These are phyloP conservation scores for Nephila pilipes DNA, from an alignment of 1,140 invertebrate genomes.

Conservation along the genomic window DNA sequence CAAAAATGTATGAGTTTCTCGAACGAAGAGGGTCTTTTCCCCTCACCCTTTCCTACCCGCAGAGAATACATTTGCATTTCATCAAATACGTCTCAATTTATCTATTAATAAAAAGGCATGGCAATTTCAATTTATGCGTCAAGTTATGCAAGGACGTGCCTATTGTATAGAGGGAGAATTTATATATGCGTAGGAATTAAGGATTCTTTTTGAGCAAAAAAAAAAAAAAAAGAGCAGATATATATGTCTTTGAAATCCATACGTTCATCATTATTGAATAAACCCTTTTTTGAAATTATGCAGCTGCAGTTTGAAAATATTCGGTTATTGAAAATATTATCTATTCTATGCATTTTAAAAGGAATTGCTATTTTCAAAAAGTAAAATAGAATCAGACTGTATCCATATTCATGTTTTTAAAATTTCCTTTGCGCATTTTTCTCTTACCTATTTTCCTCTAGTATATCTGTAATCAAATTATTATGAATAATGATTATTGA, in stretches of 20 bases:
- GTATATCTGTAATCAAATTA: not conserved
- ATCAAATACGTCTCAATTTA: not conserved
- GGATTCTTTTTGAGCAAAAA: not conserved
- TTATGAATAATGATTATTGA: not conserved
- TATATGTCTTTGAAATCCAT: not conserved
- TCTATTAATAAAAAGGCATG: not conserved
- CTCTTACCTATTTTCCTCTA: not conserved
- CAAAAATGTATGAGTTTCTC: not conserved
- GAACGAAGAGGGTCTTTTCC: not conserved
- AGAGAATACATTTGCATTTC: not conserved
- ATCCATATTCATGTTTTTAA: not conserved
- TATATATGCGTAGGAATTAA: not conserved
- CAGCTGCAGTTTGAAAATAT: not conserved
- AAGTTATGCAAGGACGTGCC: not conserved
- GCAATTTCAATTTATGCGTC: not conserved
- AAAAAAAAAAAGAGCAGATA: no score
- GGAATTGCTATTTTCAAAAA: not conserved
- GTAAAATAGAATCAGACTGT: not conserved
- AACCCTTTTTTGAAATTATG: not conserved
- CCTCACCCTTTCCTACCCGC: no score
- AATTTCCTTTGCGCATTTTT: not conserved
- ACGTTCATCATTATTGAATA: not conserved
- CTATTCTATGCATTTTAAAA: not conserved
- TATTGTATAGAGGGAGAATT: not conserved
- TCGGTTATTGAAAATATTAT: not conserved